Evolutionary conservation across 2,888 invertebrate species (phyloP).

Genomic region (Bugulina stolonifera): DNA sequence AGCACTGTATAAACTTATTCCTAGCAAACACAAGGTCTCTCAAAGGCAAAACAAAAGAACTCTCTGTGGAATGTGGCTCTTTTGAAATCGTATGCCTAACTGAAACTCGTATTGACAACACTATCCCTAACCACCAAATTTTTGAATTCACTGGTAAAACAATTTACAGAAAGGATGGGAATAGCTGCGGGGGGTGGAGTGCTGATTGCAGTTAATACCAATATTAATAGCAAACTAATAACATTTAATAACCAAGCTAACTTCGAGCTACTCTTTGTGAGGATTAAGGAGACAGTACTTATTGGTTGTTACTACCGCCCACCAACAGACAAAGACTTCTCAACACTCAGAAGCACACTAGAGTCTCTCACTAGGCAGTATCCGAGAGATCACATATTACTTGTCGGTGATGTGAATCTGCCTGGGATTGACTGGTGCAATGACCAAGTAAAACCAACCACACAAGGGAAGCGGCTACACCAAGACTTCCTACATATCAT

Average conservation of each 20-base stretch:
- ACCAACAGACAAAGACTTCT: slow-evolving; percentile 1
- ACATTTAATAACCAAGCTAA: not conserved
- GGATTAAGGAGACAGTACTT: not conserved
- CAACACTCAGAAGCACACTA: not conserved
- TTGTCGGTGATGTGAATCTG: slow-evolving; percentile 10
- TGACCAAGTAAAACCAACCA: not conserved
- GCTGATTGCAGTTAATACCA: not conserved
- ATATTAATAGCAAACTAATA: not conserved
- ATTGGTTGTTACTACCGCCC: slow-evolving; percentile 20
- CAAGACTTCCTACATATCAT: not conserved
- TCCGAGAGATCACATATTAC: not conserved
- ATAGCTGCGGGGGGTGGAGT: not conserved
- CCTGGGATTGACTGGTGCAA: not conserved
- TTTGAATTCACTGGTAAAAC: slow-evolving; percentile 6
- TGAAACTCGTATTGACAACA: not conserved
- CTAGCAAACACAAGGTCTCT: slow-evolving; percentile 18
- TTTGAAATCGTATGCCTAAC: slow-evolving; percentile 20
- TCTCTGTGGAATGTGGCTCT: not conserved
- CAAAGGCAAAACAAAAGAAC: too few species aligned
- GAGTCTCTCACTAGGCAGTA: not conserved
- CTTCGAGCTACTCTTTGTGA: not conserved
- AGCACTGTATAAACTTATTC: not conserved
- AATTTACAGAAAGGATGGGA: slow-evolving; percentile 12
- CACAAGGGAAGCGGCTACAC: not conserved
- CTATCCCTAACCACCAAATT: not conserved